These are phyloP conservation scores for Physocephala rufipes DNA, from an alignment of 2,888 invertebrate species.

Conservation along the genomic window DNA sequence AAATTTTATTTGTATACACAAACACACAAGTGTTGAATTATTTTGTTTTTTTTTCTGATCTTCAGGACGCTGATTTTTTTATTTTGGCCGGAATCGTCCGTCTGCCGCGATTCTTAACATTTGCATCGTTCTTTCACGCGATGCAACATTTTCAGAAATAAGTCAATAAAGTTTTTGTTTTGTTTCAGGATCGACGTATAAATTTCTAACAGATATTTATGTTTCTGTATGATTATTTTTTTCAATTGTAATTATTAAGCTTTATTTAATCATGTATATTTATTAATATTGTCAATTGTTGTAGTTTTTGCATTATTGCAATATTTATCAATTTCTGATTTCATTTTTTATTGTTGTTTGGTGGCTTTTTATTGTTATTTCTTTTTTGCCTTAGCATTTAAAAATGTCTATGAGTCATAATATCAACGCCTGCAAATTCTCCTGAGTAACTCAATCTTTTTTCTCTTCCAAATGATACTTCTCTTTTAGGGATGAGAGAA, in stretches of 20 bases:
- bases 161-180: not conserved
- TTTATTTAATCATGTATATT: not conserved
- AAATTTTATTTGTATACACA: not conserved
- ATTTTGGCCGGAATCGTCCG: slow-evolving; percentile 30
- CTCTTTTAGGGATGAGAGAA: no score
- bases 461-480: no score
- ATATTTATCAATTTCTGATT: slow-evolving; percentile 11
- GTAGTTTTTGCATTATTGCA: slow-evolving; percentile 7
- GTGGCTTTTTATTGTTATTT: not conserved
- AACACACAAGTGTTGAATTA: not conserved
- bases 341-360: not conserved
- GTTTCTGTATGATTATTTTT: not conserved
- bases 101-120: slow-evolving; percentile 36
- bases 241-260: no score
- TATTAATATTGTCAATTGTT: not conserved
- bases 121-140: slow-evolving; percentile 17
- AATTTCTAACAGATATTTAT: not conserved
- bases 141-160: slow-evolving; percentile 9
- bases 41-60: not conserved
- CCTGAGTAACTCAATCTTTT: not conserved
- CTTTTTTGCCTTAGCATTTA: not conserved
- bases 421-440: not conserved
- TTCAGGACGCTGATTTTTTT: not conserved
- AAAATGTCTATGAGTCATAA: slow-evolving; percentile 18
- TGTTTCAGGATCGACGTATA: not conserved